Percentiles rank a stretch among this genome's conserved stretches.
Conservation (phyloP, 2,113 vertebrate genomes). For the Motacilla alba region DNA sequence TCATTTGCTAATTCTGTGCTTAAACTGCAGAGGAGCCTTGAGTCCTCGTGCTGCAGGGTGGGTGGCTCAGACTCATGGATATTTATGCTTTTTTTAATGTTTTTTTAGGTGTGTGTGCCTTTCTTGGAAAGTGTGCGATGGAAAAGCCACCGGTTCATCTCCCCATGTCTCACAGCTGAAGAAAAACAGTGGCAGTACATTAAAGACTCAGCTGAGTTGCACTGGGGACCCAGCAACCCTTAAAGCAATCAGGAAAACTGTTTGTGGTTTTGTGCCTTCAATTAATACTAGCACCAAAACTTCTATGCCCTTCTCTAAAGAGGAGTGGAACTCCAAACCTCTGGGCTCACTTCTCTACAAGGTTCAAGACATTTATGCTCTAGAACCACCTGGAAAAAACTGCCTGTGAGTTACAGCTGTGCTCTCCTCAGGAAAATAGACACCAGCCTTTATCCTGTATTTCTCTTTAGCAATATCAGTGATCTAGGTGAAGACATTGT, state of each 20-base stretch:
- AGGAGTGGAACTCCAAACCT: background rate
- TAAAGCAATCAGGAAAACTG: background rate
- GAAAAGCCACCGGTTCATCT: background rate
- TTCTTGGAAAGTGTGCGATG: background rate
- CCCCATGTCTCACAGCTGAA: background rate
- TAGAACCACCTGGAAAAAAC: background rate
- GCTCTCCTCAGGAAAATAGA: background rate
- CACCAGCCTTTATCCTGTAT: slow-evolving; percentile 24
- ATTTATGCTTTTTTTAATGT: background rate
- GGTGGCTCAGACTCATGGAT: background rate
- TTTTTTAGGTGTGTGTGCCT: background rate
- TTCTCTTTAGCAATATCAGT: slow-evolving; percentile 35
- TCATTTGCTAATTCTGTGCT: background rate
- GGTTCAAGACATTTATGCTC: background rate
- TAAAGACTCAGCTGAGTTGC: background rate
- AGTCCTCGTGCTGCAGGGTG: background rate
- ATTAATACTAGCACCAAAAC: background rate
- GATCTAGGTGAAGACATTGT: slow-evolving; percentile 14
- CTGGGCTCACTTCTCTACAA: background rate
- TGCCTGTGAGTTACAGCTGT: background rate
- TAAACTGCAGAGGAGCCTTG: background rate
- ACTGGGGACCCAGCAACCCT: background rate
- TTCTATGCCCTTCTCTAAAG: background rate
- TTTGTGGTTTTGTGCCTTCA: background rate
- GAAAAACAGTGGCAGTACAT: background rate